Evolutionary conservation across 1,140 invertebrate genomes (phyloP).

Genomic region (Pseudoatta argentina): DNA sequence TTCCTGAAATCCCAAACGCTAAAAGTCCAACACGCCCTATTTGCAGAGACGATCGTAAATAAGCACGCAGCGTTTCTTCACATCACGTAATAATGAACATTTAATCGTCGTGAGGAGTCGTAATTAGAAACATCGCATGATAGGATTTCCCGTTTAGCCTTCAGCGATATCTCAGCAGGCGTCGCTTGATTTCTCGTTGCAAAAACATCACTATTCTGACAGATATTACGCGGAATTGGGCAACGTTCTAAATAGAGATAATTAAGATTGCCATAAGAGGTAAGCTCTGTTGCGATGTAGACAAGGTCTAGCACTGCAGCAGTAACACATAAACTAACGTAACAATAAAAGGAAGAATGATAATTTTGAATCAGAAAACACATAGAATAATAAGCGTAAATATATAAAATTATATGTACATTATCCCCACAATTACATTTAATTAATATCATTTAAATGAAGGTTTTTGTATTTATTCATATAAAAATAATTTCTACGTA

Average conservation of each 20-base stretch:
- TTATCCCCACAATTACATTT: background rate
- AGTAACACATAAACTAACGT: conserved; percentile 5
- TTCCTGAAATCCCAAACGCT: conserved; percentile 16
- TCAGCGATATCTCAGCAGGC: background rate
- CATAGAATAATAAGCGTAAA: background rate
- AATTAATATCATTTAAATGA: background rate
- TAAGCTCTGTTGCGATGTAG: background rate
- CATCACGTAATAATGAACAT: background rate
- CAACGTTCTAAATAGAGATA: conserved; percentile 2
- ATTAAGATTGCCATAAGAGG: conserved; percentile 22
- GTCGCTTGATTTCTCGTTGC: background rate
- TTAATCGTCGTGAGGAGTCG: conserved; percentile 18
- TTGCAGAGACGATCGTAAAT: conserved; percentile 15
- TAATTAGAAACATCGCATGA: conserved; percentile 14
- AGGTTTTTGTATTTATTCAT: background rate
- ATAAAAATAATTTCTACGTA: background rate
- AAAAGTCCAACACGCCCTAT: background rate
- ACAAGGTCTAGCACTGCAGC: background rate
- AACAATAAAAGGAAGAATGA: background rate
- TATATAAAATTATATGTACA: conserved; percentile 23
- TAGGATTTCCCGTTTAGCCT: conserved; percentile 12
- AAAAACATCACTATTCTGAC: background rate
- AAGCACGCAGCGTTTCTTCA: background rate
- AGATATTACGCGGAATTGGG: conserved; percentile 15
- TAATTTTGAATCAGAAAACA: background rate